Conservation (phyloP, 2,888 invertebrate species). For the Tenthredo notha region DNA sequence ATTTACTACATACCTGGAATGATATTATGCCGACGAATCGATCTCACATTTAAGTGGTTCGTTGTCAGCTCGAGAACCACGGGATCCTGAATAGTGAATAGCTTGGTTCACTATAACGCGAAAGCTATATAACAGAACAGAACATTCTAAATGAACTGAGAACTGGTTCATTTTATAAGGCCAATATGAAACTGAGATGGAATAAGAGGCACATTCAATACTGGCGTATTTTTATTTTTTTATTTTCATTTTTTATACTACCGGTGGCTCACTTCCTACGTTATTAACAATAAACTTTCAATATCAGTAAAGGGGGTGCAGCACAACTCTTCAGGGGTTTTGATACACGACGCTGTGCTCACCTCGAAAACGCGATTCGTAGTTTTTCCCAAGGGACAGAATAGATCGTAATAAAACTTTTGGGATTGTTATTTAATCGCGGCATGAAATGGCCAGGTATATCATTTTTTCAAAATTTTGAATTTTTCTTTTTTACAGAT, state of each 20-base stretch:
- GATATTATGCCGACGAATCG: background rate
- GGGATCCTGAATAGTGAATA: background rate
- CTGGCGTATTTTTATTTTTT: background rate
- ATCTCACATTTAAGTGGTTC: conserved; percentile 24
- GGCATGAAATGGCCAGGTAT: too few relatives aligned
- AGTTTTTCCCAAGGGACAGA: too few relatives aligned
- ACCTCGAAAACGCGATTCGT: too few relatives aligned
- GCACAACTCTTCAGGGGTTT: too few relatives aligned
- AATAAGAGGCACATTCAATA: background rate
- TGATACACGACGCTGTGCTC: too few relatives aligned
- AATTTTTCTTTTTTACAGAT: too few relatives aligned
- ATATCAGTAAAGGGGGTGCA: background rate
- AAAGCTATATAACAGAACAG: too few relatives aligned
- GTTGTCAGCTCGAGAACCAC: conserved; percentile 7
- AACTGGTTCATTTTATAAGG: background rate
- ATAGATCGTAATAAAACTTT: too few relatives aligned
- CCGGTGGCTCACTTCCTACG: background rate
- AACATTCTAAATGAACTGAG: background rate
- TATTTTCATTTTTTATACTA: too few relatives aligned
- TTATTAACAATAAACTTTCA: background rate
- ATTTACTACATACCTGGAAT: background rate
- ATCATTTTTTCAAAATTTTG: too few relatives aligned
- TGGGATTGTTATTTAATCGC: too few relatives aligned
- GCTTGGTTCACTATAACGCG: background rate
- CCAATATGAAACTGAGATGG: background rate